Evolutionary conservation across 2,113 vertebrate genomes (phyloP), one percentile per base, ranked within the genome.

Genomic region (Holacanthus passer): DNA sequence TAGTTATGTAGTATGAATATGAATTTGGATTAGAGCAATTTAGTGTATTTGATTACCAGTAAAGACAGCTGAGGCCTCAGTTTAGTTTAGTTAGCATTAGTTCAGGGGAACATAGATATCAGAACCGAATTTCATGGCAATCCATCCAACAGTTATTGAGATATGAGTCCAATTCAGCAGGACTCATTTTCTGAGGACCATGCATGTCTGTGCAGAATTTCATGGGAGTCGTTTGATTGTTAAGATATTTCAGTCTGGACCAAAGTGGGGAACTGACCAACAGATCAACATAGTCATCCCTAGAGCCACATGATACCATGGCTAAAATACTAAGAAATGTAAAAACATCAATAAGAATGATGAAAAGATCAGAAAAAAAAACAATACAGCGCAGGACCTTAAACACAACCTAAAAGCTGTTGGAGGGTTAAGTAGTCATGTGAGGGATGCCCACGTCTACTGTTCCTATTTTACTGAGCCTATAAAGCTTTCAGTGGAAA

Each of bases 401-500:
- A 9, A 29, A 50, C 2, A 48, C 24, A 41, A 53, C 22, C 12
- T 39, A 24, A 52, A 69, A 52, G 17, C 12, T 47, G 29, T 24
- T 37, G n/a, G 9, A 24, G 7, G 13, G 13, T 71, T 20, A n/a
- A 45, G 4, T 9, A 1, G 4, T 24, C 19, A 47, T 50, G 5
- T 9, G 27, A 62, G 6, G 19, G 56, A 32, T 48, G 39, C 58
- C 29, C 14, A 22, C 35, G 73, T 69, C 74, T 48, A 29, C 62
- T 45, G 9, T 50, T 72, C 20, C 43, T 65, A 27, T 81, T 64
- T 66, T 48, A 39, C 2, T 43, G 68, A 74, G 16, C 45, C 37
- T 45, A 19, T 14, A 55, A 73, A 74, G 45, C 66, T 82, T 72
- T 53, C 9, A 72, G 31, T 37, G 69, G 55, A 43, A 53, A 74